Conservation (phyloP, 2,888 invertebrate species). For the Sesia apiformis region DNA sequence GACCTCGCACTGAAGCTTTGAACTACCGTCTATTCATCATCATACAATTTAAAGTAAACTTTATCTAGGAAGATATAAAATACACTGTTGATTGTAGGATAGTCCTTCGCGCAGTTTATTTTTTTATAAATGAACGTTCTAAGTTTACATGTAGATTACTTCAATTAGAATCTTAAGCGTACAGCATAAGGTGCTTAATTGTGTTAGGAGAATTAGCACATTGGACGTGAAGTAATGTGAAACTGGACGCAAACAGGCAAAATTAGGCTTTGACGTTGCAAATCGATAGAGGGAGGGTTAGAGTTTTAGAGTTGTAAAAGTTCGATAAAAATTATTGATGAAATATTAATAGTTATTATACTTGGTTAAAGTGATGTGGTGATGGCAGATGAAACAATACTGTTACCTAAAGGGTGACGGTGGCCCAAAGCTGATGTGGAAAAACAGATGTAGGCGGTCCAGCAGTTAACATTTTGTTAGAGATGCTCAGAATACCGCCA, state of each 20-base stretch:
- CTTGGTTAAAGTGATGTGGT: no score
- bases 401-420: no score
- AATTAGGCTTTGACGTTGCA: constrained; percentile 48
- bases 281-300: constrained; percentile 56
- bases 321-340: background rate
- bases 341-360: background rate
- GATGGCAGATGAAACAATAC: no score
- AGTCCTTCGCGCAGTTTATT: background rate
- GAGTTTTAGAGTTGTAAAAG: constrained; percentile 24
- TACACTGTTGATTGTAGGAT: constrained; percentile 2
- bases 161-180: background rate
- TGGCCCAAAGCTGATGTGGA: no score
- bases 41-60: constrained; percentile 6
- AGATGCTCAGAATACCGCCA: no score
- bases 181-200: background rate
- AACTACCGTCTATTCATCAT: constrained; percentile 8
- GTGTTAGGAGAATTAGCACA: background rate
- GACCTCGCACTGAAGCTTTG: constrained; percentile 7
- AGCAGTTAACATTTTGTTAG: no score
- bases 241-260: constrained; percentile 38
- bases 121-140: background rate
- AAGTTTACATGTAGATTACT: background rate
- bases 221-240: background rate
- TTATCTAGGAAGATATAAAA: constrained; percentile 3
- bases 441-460: no score